Evolutionary conservation across 2,888 invertebrate genomes (phyloP).

Genomic region (Eretmocerus hayati): DNA sequence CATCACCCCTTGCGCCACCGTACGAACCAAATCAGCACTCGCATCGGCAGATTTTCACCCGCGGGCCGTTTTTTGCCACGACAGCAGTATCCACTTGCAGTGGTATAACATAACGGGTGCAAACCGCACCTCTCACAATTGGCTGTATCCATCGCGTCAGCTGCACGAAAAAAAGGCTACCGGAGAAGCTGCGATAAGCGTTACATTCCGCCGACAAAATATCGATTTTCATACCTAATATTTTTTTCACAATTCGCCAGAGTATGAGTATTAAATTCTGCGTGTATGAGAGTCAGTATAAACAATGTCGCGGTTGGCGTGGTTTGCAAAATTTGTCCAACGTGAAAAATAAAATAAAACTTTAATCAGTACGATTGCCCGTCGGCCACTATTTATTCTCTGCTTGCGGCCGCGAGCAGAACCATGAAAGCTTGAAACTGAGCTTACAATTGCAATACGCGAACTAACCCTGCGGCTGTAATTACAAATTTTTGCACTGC

Average conservation of each 20-base stretch:
- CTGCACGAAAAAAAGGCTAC: slow-evolving; percentile 8
- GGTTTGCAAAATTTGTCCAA: slow-evolving; percentile 8
- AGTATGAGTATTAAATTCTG: no score
- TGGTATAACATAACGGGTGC: no score
- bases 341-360: slow-evolving; percentile 12
- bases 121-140: slow-evolving; percentile 7
- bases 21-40: slow-evolving; percentile 18
- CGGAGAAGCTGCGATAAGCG: slow-evolving; percentile 12
- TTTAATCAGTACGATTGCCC: slow-evolving; percentile 15
- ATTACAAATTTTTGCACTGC: no score
- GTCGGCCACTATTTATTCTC: slow-evolving; percentile 14
- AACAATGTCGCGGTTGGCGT: background rate
- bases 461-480: no score
- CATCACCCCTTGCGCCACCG: no score
- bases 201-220: background rate
- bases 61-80: slow-evolving; percentile 3
- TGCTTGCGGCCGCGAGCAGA: no score
- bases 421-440: no score
- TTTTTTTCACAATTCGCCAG: no score
- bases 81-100: no score
- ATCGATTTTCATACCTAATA: slow-evolving; percentile 20
- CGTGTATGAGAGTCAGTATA: no score
- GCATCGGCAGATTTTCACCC: slow-evolving; percentile 19
- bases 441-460: no score
- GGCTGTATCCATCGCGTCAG: slow-evolving; percentile 11